Evolutionary conservation across 92 coral and sea anemone species (phyloP).

Genomic region (Ricordea florida): DNA sequence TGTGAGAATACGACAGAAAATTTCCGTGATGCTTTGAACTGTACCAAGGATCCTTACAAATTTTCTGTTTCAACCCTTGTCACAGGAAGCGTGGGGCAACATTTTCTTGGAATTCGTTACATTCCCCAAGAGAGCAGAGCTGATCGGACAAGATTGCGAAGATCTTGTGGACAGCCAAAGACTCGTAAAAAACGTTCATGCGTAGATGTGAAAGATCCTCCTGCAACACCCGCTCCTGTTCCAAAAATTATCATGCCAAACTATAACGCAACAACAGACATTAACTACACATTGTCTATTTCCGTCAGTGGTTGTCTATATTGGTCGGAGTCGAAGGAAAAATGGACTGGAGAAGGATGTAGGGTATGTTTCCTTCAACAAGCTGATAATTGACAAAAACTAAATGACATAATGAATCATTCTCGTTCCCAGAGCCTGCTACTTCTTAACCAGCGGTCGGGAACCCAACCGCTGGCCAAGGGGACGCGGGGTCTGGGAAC

Average conservation of each 20-base stretch:
- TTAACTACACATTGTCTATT: slow-evolving; percentile 76
- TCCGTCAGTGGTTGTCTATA: slow-evolving; percentile 79
- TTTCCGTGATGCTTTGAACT: slow-evolving; percentile 15
- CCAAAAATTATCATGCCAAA: slow-evolving; percentile 73
- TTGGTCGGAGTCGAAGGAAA: slow-evolving; percentile 81
- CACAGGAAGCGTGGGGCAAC: slow-evolving; percentile 69
- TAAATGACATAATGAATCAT: neutral
- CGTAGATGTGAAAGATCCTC: slow-evolving; percentile 84
- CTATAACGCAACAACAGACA: slow-evolving; percentile 70
- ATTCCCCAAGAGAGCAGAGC: neutral
- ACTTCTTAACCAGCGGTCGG: too few species aligned
- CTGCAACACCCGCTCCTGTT: slow-evolving; percentile 82
- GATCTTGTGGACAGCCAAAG: slow-evolving; percentile 61
- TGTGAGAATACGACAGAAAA: slow-evolving; percentile 5
- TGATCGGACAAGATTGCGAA: slow-evolving; percentile 29
- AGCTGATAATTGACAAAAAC: neutral
- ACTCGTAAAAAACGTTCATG: slow-evolving; percentile 77
- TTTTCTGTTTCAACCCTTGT: slow-evolving; percentile 60
- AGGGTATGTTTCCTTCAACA: slow-evolving; percentile 41
- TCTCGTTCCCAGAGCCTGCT: neutral
- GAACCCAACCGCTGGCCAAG: too few species aligned
- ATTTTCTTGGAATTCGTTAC: slow-evolving; percentile 79
- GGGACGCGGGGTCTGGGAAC: too few species aligned
- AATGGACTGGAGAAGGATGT: slow-evolving; percentile 90
- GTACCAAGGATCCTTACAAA: slow-evolving; percentile 73